These are phyloP conservation scores for Petrocephalus microphthalmus DNA, from an alignment of 2,113 vertebrate genomes.

Conservation along the genomic window DNA sequence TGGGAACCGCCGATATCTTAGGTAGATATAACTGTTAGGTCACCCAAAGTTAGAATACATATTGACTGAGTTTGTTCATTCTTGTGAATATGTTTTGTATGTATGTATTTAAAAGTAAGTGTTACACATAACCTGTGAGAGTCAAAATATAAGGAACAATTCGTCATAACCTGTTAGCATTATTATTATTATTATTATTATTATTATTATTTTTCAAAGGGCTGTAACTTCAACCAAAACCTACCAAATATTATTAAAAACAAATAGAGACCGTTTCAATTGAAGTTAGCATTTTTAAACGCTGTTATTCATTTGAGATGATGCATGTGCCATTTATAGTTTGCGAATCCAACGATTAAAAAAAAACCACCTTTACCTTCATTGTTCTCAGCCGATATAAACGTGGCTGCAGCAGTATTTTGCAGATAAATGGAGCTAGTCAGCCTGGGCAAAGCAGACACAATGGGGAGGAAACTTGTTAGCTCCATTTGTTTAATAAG, in stretches of 20 bases:
- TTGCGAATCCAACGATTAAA: not conserved
- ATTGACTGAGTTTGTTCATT: not conserved
- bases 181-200: too few relatives aligned
- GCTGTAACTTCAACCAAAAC: not conserved
- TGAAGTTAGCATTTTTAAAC: not conserved
- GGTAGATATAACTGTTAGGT: not conserved
- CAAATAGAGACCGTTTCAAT: not conserved
- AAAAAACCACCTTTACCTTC: not conserved
- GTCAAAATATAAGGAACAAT: not conserved
- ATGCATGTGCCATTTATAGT: not conserved
- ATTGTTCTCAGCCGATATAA: not conserved
- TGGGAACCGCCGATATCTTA: not conserved
- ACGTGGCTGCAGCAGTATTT: not conserved
- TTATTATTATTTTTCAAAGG: not conserved
- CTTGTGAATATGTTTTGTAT: not conserved
- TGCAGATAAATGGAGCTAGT: not conserved
- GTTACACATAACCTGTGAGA: not conserved
- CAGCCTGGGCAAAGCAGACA: not conserved
- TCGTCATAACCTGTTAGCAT: not conserved
- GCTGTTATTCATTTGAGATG: not conserved
- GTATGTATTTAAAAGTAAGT: too few relatives aligned
- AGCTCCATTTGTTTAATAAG: not conserved
- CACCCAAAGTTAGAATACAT: not conserved
- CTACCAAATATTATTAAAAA: not conserved
- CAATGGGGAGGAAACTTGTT: not conserved